These are phyloP conservation scores for Cinara cedri DNA, from an alignment of 2,888 invertebrate species.

Conservation along the genomic window DNA sequence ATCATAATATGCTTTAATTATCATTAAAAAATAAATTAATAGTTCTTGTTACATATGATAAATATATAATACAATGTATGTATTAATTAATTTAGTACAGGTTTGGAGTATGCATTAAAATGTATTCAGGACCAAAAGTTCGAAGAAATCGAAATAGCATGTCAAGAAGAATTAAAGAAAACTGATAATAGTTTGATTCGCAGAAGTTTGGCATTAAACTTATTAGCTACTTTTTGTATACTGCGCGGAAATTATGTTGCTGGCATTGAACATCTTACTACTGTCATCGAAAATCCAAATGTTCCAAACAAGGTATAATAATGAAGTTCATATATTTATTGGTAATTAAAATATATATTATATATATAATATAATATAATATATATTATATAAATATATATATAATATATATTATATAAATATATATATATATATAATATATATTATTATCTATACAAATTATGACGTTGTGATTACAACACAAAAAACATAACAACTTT, in stretches of 20 bases:
- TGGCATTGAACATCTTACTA: constrained; percentile 27
- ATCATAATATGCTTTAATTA: not conserved
- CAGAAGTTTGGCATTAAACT: constrained; percentile 33
- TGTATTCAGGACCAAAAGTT: constrained; percentile 27
- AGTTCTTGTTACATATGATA: not conserved
- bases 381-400: too few relatives aligned
- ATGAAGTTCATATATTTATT: not conserved
- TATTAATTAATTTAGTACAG: constrained; percentile 12
- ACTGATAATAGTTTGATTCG: constrained; percentile 53
- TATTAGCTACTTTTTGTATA: constrained; percentile 43
- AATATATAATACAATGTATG: too few relatives aligned
- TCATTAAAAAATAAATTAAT: not conserved
- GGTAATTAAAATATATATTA: too few relatives aligned
- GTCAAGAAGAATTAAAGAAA: constrained; percentile 52
- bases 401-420: too few relatives aligned
- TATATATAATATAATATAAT: too few relatives aligned
- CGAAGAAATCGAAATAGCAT: constrained; percentile 34
- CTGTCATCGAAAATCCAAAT: constrained; percentile 37
- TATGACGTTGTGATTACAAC: not conserved
- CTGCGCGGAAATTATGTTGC: constrained; percentile 41
- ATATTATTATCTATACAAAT: not conserved
- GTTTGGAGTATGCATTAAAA: constrained; percentile 49
- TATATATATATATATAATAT: too few relatives aligned
- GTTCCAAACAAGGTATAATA: constrained; percentile 48
- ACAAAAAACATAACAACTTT: too few relatives aligned